Evolutionary conservation across 1,140 invertebrate genomes (phyloP).

Genomic region (Eubasilissa regina): DNA sequence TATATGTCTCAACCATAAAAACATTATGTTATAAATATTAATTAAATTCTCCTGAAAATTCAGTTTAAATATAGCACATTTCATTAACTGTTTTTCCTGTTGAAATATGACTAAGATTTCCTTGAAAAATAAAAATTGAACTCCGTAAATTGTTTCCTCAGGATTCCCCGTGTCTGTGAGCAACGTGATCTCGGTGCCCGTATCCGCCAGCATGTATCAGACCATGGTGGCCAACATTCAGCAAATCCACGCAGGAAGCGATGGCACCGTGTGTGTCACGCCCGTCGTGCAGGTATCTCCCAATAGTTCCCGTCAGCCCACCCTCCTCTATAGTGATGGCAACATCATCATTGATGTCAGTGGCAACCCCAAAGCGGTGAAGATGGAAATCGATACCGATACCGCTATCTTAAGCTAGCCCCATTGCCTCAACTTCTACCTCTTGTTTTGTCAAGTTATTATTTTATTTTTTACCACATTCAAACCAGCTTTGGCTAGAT

Average conservation of each 20-base stretch:
- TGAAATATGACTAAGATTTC: background rate
- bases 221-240: slow-evolving; percentile 95
- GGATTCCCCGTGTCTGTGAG: slow-evolving; percentile 90
- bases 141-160: slow-evolving; percentile 64
- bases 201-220: slow-evolving; percentile 96
- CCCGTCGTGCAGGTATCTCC: slow-evolving; percentile 85
- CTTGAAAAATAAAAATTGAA: background rate
- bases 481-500: too few species aligned
- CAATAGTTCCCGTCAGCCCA: slow-evolving; percentile 38
- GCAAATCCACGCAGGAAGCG: slow-evolving; percentile 81
- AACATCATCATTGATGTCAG: slow-evolving; percentile 52
- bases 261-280: slow-evolving; percentile 85
- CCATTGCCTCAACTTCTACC: background rate
- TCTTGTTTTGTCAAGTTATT: too few species aligned
- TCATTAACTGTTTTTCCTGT: too few species aligned
- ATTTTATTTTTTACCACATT: too few species aligned
- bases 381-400: slow-evolving; percentile 49
- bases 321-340: slow-evolving; percentile 50
- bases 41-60: too few species aligned
- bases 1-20: too few species aligned
- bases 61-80: too few species aligned
- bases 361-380: slow-evolving; percentile 48
- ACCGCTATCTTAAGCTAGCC: slow-evolving; percentile 42
- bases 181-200: slow-evolving; percentile 95
- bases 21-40: too few species aligned